Evolutionary conservation across 2,113 vertebrate species (phyloP), one percentile per base, ranked within the genome.

Genomic region (Xiphophorus hellerii): DNA sequence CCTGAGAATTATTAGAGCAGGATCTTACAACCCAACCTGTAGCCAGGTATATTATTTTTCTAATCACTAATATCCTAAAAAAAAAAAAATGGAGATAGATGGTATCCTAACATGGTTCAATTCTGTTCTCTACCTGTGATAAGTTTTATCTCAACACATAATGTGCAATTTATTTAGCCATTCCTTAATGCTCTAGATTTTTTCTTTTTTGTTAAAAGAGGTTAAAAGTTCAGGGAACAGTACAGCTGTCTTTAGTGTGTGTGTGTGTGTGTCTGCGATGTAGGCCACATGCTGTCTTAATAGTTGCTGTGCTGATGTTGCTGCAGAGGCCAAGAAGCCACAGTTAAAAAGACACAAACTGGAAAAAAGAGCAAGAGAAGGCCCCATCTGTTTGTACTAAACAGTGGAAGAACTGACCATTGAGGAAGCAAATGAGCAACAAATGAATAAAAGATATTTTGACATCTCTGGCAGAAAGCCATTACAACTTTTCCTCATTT

Each of bases 231-330:
- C 90, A 84, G 51, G 28, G 48, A 77, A 74, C 83, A 87, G 69
- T 75, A 80, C 73, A 68, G 65, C 78, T 51, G 48, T 64, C 31
- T 73, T 71, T 75, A 37, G 35, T 12, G 35, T 37, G 35, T 85
- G 71, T 69, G 71, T 69, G 68, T 78, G 82, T 85, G 77, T 81
- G 80, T 76, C 70, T 71, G 70, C 71, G 78, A 82, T 74, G 77
- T 81, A 84, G 85, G 86, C 82, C 88, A 90, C 88, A 89, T 90
- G 86, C 87, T 90, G 90, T 90, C 93, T 95, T 93, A 93, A 92
- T 90, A 90, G 88, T 89, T 27, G 48, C 78, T 58, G 73, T 65
- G 76, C 84, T 92, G 89, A 92, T 87, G 84, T 88, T 85, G 88
- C 89, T 76, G 83, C 84, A 72, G 64, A 84, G 80, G 88, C 83